These are phyloP conservation scores for Tethya wilhelma DNA, from an alignment of 37 sponge, comb jelly and placozoan genomes.

Conservation along the genomic window DNA sequence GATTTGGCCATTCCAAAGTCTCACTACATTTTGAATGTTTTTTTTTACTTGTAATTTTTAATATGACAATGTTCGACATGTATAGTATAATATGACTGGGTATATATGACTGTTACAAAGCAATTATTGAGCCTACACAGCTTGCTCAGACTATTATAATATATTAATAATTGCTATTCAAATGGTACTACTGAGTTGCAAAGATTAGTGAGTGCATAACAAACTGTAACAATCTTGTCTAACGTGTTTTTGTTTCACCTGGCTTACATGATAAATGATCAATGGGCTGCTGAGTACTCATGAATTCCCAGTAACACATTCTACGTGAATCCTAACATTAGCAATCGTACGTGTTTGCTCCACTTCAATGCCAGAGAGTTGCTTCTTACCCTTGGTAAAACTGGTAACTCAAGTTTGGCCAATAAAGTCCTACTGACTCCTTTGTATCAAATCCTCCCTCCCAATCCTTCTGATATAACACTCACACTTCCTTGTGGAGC, in stretches of 20 bases:
- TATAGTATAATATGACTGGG: no score
- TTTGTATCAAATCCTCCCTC: conserved; percentile 42
- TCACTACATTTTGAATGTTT: no score
- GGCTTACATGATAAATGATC: conserved; percentile 6
- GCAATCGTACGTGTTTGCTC: conserved; percentile 56
- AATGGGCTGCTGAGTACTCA: conserved; percentile 27
- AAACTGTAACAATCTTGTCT: conserved; percentile 51
- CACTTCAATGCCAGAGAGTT: conserved; percentile 57
- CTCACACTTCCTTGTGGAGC: conserved; percentile 58
- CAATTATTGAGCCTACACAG: no score
- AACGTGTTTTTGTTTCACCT: neutral
- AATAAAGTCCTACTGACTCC: conserved; percentile 11
- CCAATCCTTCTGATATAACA: conserved; percentile 49
- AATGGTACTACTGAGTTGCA: conserved; percentile 53
- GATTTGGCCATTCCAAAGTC: no score
- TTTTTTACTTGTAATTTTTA: no score
- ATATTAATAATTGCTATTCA: no score
- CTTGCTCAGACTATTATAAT: no score
- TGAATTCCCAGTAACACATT: conserved; percentile 48
- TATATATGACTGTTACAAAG: no score
- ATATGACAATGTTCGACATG: no score
- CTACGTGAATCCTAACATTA: conserved; percentile 66
- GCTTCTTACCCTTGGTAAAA: conserved; percentile 48
- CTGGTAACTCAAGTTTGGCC: conserved; percentile 14
- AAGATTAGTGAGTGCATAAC: conserved; percentile 55